Base-by-base conservation (phyloP, 2,113 vertebrate species). In the Hylia prasina region DNA sequence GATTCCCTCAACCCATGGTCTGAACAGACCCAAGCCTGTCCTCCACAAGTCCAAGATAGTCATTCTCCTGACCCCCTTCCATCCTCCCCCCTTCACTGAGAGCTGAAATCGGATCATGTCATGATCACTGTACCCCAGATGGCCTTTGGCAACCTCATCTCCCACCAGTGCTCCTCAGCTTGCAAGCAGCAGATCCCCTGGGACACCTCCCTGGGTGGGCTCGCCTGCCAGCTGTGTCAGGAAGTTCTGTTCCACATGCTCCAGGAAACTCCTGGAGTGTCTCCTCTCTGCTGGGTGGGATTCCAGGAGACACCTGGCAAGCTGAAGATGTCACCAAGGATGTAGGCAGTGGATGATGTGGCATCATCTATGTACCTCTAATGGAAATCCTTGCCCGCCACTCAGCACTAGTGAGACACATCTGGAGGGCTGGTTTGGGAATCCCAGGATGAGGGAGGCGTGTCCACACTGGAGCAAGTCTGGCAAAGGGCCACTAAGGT, bases 121-220 rank as follows among this genome's bases (percentile, higher is more conserved):
- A 2, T 0, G 1, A 22, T 57, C 27, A 3, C 78, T 47, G n/a
- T 39, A 25, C 17, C 17, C 28, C 5, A 33, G 51, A 33, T 7
- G 8, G 63, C 28, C 51, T 57, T 42, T 13, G 42, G 53, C 51
- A 57, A 2, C 17, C 42, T 35, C 50, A 15, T 24, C n/a, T 47
- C 6, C 40, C 13, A 47, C 22, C 51, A 22, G 28, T 27, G 51
- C 51, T 68, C 28, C 42, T 47, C 51, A 33, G 21, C 15, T 37
- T 81, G 63, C 16, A 27, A 56, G 33, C 13, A 21, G 17, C 42
- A 25, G 17, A 47, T 25, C 17, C 51, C 22, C 16, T 54, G 40
- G 33, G 39, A 45, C 25, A 31, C 13, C 21, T 24, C 5, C 5
- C 40, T 27, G 16, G 22, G 21, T 10, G 21, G 27, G 21, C 63